Evolutionary conservation across 2,888 invertebrate species (phyloP).

Genomic region (Lasioglossum calceatum): DNA sequence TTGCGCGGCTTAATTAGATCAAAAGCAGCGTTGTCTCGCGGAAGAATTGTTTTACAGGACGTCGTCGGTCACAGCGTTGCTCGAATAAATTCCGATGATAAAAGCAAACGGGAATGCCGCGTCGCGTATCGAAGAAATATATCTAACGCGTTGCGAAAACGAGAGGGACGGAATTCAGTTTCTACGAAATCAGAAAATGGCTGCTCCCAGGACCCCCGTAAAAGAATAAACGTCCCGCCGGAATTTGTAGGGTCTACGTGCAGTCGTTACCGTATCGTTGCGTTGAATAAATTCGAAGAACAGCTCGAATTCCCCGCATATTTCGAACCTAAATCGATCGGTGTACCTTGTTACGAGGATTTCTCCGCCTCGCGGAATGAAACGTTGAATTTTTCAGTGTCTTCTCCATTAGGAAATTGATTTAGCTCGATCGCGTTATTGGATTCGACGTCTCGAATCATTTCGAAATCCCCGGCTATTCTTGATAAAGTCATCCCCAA

Average conservation of each 20-base stretch:
- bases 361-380: slow-evolving; percentile 32
- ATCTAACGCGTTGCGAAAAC: slow-evolving; percentile 4
- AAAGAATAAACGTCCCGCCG: slow-evolving; percentile 61
- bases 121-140: slow-evolving; percentile 20
- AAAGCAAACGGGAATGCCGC: not conserved
- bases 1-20: slow-evolving; percentile 56
- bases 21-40: slow-evolving; percentile 34
- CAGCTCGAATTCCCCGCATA: slow-evolving; percentile 45
- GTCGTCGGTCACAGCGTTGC: not conserved
- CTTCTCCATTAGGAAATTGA: slow-evolving; percentile 47
- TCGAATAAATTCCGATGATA: slow-evolving; percentile 26
- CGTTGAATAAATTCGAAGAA: slow-evolving; percentile 62
- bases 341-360: not conserved
- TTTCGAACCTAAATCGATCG: slow-evolving; percentile 35
- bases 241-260: slow-evolving; percentile 69
- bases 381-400: slow-evolving; percentile 48
- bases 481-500: slow-evolving; percentile 9
- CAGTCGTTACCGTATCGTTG: slow-evolving; percentile 58
- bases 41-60: slow-evolving; percentile 4
- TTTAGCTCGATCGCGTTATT: slow-evolving; percentile 14
- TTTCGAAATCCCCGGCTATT: not conserved
- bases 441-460: not conserved
- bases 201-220: slow-evolving; percentile 17
- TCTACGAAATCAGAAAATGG: slow-evolving; percentile 43
- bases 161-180: slow-evolving; percentile 34